Conservation (phyloP, 2,888 invertebrate species). For the Automeris io region DNA sequence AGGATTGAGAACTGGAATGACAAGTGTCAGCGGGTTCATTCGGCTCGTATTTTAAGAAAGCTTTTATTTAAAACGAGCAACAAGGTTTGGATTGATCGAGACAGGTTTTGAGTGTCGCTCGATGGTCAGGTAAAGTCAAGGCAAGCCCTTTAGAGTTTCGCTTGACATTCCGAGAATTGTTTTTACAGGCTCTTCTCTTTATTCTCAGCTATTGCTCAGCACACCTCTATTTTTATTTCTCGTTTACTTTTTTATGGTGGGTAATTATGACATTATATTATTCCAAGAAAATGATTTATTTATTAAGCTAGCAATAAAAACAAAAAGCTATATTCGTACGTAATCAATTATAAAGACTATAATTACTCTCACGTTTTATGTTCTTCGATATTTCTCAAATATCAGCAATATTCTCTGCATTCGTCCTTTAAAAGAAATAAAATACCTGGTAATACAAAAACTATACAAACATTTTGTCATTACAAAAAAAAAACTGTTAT, state of each 20-base stretch:
- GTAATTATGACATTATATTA: constrained; percentile 1
- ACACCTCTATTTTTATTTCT: no score
- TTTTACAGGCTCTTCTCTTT: constrained; percentile 54
- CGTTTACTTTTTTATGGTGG: constrained; percentile 1
- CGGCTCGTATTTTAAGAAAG: constrained; percentile 71
- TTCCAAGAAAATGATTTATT: constrained; percentile 15
- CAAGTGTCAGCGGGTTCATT: constrained; percentile 71
- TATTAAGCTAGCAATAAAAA: constrained; percentile 13
- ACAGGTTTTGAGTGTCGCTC: constrained; percentile 74
- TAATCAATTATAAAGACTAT: constrained; percentile 32
- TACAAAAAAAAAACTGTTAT: no score
- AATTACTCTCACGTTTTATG: no score
- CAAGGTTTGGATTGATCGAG: constrained; percentile 75
- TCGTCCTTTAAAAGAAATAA: no score
- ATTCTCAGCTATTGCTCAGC: neutral
- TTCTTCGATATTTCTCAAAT: no score
- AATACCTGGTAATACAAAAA: no score
- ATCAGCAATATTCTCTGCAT: no score
- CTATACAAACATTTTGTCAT: constrained; percentile 35
- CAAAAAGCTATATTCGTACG: constrained; percentile 23
- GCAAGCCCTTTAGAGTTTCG: constrained; percentile 57
- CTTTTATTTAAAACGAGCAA: constrained; percentile 75
- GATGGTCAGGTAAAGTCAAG: constrained; percentile 56
- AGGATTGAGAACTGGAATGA: constrained; percentile 74
- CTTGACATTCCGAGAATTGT: constrained; percentile 65